These are phyloP conservation scores for Netelia virgata DNA, from an alignment of 2,888 invertebrate species.

Conservation along the genomic window DNA sequence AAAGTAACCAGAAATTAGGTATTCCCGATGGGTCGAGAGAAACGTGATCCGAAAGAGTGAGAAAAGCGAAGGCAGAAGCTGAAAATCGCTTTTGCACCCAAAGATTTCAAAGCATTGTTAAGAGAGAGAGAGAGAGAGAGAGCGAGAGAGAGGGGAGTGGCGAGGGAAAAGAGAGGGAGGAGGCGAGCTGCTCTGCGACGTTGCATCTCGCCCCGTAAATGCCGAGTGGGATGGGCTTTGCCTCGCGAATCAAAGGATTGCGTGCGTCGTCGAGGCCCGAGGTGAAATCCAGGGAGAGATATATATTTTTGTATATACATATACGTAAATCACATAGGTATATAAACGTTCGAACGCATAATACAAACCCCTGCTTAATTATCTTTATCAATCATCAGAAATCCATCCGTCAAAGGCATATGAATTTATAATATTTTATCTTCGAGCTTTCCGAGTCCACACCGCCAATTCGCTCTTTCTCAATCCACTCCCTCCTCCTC, in stretches of 20 bases:
- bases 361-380: conserved; percentile 76
- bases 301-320: conserved; percentile 47
- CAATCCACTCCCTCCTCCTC: conserved; percentile 7
- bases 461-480: conserved; percentile 11
- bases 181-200: conserved; percentile 57
- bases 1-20: neutral
- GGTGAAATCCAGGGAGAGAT: conserved; percentile 52
- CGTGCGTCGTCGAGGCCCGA: conserved; percentile 67
- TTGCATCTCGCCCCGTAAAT: conserved; percentile 58
- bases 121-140: conserved; percentile 14
- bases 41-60: conserved; percentile 69
- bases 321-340: neutral
- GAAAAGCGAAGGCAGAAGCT: conserved; percentile 37
- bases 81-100: conserved; percentile 65
- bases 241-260: conserved; percentile 78
- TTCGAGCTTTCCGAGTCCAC: conserved; percentile 44
- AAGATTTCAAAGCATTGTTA: conserved; percentile 55
- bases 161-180: conserved; percentile 11
- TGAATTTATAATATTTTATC: conserved; percentile 69
- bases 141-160: too few relatives aligned
- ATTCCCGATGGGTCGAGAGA: conserved; percentile 70
- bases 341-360: conserved; percentile 17
- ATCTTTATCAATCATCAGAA: conserved; percentile 82
- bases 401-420: conserved; percentile 75
- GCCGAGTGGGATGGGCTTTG: conserved; percentile 61